Evolutionary conservation across 2,888 invertebrate species (phyloP), one percentile per base, ranked within the genome.

Genomic region (Falcaria lacertinaria): DNA sequence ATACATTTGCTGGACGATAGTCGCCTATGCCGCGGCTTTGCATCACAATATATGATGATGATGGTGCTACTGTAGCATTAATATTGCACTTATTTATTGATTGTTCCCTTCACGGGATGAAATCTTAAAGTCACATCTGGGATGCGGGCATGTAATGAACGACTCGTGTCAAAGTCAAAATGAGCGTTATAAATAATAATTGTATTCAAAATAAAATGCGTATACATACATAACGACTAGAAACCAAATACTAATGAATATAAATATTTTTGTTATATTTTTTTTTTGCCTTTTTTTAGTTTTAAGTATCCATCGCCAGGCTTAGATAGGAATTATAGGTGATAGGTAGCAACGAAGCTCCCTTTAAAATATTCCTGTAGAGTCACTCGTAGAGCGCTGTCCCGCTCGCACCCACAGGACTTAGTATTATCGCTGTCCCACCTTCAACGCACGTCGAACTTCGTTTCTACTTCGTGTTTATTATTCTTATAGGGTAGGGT

Each of bases 231-330:
- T 19, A 19, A 19, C 52, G 69, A 72, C 69, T 73, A 63, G 67
- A 76, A 74, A 78, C 85, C 85, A 85, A 85, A 85, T 82, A 85
- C 80, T 83, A 84, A 83, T 81, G 68, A 69, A 58, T 77, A 70
- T 75, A 63, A 61, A 63, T 67, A 67, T 54, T 69, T 68, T 69
- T 67, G 59, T 72, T 73, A 60, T 48, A 56, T 60, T 60, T 62
- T 61, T 64, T 61, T 60, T 56, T 63, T 66, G 69, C 53, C 48
- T 67, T 62, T 66, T 57, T 43, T 49, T 64, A 70, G 56, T 48
- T 43, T 46, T 50, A 47, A 51, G 35, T 43, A 47, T 54, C 56
- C 33, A 14, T 7, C 16, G 13, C 2, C 13, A 5, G 2, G 13
- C 32, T 13, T 33, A 33, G 5, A 33, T 33, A 33, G 6, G 1